These are phyloP conservation scores for Mormoops blainvillei DNA, from an alignment of 2,113 vertebrate genomes.

Conservation along the genomic window DNA sequence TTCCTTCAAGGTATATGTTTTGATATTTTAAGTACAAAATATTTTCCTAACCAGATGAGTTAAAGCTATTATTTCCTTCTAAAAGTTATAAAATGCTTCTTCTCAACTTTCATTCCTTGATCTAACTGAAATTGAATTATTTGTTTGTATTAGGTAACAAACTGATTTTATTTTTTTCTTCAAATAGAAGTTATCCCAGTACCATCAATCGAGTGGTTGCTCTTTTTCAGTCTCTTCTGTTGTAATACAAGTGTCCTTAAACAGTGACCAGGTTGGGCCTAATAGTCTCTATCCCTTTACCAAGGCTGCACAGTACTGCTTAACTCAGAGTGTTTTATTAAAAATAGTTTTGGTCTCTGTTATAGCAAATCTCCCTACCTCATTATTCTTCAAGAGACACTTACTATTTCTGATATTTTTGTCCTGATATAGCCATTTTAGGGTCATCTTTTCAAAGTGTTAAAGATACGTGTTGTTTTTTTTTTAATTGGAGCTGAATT, in stretches of 20 bases:
- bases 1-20: background rate
- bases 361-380: background rate
- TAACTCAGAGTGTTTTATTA: background rate
- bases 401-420: background rate
- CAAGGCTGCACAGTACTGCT: background rate
- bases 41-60: background rate
- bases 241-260: background rate
- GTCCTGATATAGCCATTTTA: background rate
- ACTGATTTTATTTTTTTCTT: background rate
- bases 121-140: background rate
- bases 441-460: background rate
- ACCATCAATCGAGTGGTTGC: background rate
- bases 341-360: background rate
- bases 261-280: background rate
- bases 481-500: background rate
- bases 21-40: background rate
- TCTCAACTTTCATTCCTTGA: background rate
- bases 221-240: background rate
- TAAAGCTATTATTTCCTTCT: background rate
- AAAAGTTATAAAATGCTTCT: background rate
- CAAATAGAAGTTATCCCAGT: background rate
- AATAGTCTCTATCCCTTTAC: background rate
- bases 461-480: background rate
- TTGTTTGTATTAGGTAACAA: background rate
- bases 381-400: background rate